These are phyloP conservation scores for Glaucidium brasilianum DNA, from an alignment of 2,113 vertebrate species.

Conservation along the genomic window DNA sequence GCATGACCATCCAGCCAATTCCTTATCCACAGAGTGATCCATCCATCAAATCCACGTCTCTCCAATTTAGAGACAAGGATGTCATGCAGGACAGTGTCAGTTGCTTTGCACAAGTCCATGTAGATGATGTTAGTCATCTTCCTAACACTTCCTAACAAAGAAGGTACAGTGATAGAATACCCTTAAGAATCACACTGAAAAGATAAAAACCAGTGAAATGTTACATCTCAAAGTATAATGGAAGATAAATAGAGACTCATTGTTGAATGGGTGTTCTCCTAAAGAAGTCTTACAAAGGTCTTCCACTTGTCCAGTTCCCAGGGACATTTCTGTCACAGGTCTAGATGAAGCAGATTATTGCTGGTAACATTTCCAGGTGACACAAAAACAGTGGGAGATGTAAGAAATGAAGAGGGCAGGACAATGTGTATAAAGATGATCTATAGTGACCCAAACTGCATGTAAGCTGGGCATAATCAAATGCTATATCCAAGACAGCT, in stretches of 20 bases:
- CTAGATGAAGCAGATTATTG: not conserved
- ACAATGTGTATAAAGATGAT: not conserved
- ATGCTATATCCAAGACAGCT: not conserved
- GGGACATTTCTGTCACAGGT: not conserved
- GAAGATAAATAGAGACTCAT: not conserved
- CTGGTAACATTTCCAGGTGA: not conserved
- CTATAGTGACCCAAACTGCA: not conserved
- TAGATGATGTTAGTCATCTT: too few relatives aligned
- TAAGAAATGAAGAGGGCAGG: not conserved
- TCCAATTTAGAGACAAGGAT: too few relatives aligned
- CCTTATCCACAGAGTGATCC: too few relatives aligned
- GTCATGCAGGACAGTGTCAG: too few relatives aligned
- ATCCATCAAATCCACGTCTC: too few relatives aligned
- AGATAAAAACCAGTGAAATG: not conserved
- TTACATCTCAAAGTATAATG: not conserved
- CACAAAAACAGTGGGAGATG: not conserved
- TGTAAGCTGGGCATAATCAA: not conserved
- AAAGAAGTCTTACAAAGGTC: not conserved
- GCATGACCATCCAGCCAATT: too few relatives aligned
- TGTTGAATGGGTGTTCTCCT: not conserved
- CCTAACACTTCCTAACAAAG: not conserved
- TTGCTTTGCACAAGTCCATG: too few relatives aligned
- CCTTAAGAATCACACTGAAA: not conserved
- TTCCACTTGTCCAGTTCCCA: not conserved
- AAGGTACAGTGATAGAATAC: not conserved